phyloP scores from a whole-genome alignment of 2,797 vertebrate genomes.

The Morus bassanus region DNA sequence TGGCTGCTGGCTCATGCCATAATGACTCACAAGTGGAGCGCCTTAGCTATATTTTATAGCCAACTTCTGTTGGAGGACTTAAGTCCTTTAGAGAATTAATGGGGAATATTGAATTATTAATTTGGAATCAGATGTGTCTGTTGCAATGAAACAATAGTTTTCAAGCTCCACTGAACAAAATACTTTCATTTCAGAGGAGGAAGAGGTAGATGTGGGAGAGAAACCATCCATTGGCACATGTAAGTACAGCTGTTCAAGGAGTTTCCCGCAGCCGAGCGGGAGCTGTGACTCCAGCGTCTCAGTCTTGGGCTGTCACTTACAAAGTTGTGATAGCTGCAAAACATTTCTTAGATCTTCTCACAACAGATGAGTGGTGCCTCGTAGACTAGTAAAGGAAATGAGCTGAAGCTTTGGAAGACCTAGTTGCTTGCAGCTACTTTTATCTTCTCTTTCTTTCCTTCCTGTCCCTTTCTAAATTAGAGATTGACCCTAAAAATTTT shows the following conservation, averaged over 20 bases:
- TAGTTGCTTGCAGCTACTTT: background rate
- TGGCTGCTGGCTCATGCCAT: background rate
- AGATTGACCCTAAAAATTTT: background rate
- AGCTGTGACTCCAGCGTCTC: background rate
- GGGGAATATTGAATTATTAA: background rate
- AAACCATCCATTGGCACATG: too few relatives aligned
- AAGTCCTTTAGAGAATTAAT: background rate
- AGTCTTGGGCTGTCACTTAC: background rate
- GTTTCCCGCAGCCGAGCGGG: background rate
- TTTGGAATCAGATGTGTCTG: background rate
- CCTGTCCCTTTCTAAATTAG: background rate
- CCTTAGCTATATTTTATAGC: background rate
- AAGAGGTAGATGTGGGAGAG: background rate
- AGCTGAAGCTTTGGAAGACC: background rate
- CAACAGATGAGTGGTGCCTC: background rate
- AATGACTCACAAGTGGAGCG: background rate
- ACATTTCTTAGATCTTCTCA: background rate
- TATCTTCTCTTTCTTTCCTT: background rate
- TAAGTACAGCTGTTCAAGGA: background rate
- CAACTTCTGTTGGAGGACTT: background rate
- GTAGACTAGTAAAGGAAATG: background rate
- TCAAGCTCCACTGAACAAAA: background rate
- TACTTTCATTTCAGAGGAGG: background rate
- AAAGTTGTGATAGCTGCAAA: background rate
- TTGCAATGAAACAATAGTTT: background rate